These are phyloP conservation scores for Trissolcus brochymenae DNA, from an alignment of 2,888 invertebrate species.

Conservation along the genomic window DNA sequence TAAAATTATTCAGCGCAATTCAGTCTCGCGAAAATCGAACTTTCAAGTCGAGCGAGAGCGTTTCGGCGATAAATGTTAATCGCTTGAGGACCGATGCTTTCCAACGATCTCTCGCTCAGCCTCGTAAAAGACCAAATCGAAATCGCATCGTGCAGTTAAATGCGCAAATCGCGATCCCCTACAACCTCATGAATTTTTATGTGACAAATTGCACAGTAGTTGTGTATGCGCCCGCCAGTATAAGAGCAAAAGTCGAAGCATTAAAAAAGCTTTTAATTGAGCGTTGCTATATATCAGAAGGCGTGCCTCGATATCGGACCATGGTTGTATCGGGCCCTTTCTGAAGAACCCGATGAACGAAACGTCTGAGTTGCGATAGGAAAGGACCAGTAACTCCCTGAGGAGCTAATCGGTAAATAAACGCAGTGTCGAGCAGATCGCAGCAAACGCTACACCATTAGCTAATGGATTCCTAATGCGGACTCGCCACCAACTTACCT, in stretches of 20 bases:
- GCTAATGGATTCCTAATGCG: constrained; percentile 74
- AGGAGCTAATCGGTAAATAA: constrained; percentile 65
- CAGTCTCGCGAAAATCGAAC: constrained; percentile 43
- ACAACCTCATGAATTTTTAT: constrained; percentile 43
- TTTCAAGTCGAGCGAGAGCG: constrained; percentile 31
- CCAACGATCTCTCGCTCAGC: constrained; percentile 17
- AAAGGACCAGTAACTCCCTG: constrained; percentile 50
- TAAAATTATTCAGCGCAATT: constrained; percentile 31
- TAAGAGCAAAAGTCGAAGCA: constrained; percentile 19
- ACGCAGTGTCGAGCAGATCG: constrained; percentile 72
- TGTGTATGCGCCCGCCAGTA: neutral
- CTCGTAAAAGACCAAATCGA: constrained; percentile 37
- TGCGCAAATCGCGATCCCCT: constrained; percentile 29
- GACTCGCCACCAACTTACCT: constrained; percentile 43
- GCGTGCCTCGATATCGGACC: constrained; percentile 3
- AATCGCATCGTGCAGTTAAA: constrained; percentile 26
- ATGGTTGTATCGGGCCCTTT: constrained; percentile 1
- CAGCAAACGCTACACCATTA: constrained; percentile 69
- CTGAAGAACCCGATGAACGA: constrained; percentile 19
- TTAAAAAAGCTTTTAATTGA: constrained; percentile 38
- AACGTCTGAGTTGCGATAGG: constrained; percentile 41
- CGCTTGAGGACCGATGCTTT: constrained; percentile 24
- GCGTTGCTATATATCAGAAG: constrained; percentile 17
- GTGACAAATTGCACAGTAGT: constrained; percentile 20
- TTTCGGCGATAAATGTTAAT: constrained; percentile 48